Base-by-base conservation (phyloP, 1,140 invertebrate genomes). In the Phenacoccus solenopsis region DNA sequence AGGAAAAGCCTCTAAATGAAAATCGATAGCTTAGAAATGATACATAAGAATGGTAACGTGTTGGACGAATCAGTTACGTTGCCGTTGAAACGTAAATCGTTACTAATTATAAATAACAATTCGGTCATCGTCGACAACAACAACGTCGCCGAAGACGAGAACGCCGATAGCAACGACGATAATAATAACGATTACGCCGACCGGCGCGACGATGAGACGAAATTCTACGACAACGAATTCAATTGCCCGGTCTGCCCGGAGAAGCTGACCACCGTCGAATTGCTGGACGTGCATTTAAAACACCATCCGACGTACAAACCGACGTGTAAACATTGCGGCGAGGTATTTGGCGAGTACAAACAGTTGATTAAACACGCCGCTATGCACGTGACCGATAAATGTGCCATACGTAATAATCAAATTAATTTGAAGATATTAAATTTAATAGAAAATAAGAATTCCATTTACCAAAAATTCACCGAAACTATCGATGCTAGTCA, bases 11-110 rank as follows among this genome's bases (percentile, higher is more conserved):
- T 9, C 2, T 64, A 64, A 64, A 64, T 64, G 59, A 64, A 64
- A 27, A 64, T 64, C 59, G 59, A 64, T 16, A 16, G 9, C 22
- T 4, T 64, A 64, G 59, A 64, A 64, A 64, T 64, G 59, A 64
- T 64, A 5, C 59, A 64, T 64, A 64, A 64, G 20, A 64, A 64
- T 64, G 59, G 59, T 64, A 64, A 64, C 59, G 3, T 64, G 12
- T 9, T 64, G 9, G 59, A 24, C 3, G 20, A 27, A 16, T 3
- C 59, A 16, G 59, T 25, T 24, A 1, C 59, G 59, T 27, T 27
- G 25, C 25, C 59, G 4, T 25, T 25, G 59, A 64, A 64, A 49
- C 38, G 38, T 9, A 49, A 49, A 49, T 49, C 38, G 3, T 49
- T 49, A 49, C 25, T 64, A 24, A 64, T 64, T 24, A 2, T 64